These are phyloP conservation scores for Nipponia nippon DNA, from an alignment of 2,113 vertebrate genomes.

Conservation along the genomic window DNA sequence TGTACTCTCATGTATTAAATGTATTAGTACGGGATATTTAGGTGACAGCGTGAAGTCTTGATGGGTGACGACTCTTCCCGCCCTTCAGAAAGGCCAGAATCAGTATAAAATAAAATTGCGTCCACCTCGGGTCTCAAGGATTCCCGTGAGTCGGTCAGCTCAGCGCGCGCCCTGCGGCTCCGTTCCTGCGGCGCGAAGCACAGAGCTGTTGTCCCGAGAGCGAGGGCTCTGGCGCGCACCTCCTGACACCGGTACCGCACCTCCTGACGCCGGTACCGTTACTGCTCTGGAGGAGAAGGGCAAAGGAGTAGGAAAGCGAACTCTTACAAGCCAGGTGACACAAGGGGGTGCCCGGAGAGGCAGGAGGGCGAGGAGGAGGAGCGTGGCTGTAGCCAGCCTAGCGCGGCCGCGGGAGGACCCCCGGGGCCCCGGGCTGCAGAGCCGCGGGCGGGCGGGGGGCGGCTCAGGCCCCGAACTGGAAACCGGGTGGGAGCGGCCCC, in stretches of 20 bases:
- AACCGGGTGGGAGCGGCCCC: not conserved
- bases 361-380: not conserved
- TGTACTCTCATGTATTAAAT: not conserved
- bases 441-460: rapidly evolving
- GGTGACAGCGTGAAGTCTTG: not conserved
- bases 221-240: no score
- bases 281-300: not conserved
- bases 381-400: no score
- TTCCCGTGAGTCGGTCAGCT: not conserved
- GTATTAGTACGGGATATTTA: not conserved
- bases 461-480: not conserved
- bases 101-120: not conserved
- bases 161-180: no score
- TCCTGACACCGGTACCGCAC: no score
- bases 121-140: not conserved
- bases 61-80: not conserved
- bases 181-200: no score
- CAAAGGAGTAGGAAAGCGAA: not conserved
- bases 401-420: not conserved
- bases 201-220: no score
- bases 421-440: not conserved
- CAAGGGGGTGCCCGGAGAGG: not conserved
- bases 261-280: no score
- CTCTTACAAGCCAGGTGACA: not conserved
- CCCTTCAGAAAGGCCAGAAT: not conserved